Conservation (phyloP, 2,113 vertebrate genomes). For the Riparia riparia region DNA sequence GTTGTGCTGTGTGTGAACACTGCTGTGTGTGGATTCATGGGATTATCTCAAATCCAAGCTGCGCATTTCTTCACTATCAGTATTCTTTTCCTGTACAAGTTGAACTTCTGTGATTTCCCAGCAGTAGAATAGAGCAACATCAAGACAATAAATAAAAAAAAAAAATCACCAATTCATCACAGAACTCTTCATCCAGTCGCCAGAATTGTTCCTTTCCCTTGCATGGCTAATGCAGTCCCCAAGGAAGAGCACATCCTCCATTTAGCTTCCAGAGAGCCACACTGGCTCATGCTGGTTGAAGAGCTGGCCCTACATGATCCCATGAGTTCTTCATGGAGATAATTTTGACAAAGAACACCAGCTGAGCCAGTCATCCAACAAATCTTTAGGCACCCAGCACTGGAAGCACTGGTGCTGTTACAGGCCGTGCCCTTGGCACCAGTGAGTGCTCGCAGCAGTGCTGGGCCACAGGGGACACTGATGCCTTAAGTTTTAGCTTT, state of each 20-base stretch:
- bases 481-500: background rate
- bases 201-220: slow-evolving; percentile 62
- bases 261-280: background rate
- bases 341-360: slow-evolving; percentile 44
- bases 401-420: background rate
- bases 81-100: slow-evolving; percentile 53
- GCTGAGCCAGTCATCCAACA: background rate
- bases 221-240: slow-evolving; percentile 34
- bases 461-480: background rate
- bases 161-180: slow-evolving; percentile 61
- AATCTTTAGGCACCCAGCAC: background rate
- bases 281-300: accelerated
- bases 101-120: slow-evolving; percentile 71
- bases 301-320: background rate
- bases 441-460: background rate
- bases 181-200: slow-evolving; percentile 53
- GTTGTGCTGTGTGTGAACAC: background rate
- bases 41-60: slow-evolving; percentile 34
- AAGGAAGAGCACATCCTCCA: background rate
- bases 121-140: slow-evolving; percentile 58
- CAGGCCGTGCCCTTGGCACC: background rate
- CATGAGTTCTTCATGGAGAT: slow-evolving; percentile 34
- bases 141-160: slow-evolving; percentile 69
- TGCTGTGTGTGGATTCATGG: background rate
- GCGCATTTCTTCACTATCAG: slow-evolving; percentile 62